Conservation (phyloP, 2,797 vertebrate genomes). For the Eupleurogrammus muticus region DNA sequence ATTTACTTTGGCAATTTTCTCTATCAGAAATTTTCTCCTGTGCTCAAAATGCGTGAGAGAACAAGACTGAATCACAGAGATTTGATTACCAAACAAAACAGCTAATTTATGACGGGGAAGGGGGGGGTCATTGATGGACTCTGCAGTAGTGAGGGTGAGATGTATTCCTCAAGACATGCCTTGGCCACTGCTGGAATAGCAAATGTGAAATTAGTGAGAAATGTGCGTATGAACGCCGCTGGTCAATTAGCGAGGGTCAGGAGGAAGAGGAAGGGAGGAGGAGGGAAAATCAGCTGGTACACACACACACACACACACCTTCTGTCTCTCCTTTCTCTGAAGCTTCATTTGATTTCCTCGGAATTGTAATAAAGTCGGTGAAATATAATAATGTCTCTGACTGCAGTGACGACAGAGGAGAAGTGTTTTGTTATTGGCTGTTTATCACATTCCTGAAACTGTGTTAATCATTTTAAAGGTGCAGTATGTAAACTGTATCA, state of each 20-base stretch:
- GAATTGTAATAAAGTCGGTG: constrained; percentile 46
- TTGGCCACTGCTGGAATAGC: constrained; percentile 93
- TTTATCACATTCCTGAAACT: neutral
- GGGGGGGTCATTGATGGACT: constrained; percentile 81
- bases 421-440: constrained; percentile 13
- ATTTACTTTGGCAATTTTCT: constrained; percentile 37
- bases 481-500: no score
- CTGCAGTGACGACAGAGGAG: constrained; percentile 6
- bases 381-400: constrained; percentile 42
- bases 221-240: constrained; percentile 94
- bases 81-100: constrained; percentile 93
- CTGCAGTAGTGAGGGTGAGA: constrained; percentile 86
- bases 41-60: constrained; percentile 41
- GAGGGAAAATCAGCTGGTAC: constrained; percentile 77
- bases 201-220: constrained; percentile 98
- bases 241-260: constrained; percentile 91
- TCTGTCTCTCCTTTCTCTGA: constrained; percentile 3
- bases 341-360: constrained; percentile 59
- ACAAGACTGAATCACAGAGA: constrained; percentile 84
- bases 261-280: constrained; percentile 73
- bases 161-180: constrained; percentile 90
- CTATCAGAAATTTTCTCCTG: constrained; percentile 4
- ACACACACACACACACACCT: constrained; percentile 6
- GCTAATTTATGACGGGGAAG: constrained; percentile 86
- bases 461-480: neutral